These are phyloP conservation scores for Myrmecobius fasciatus DNA, from an alignment of 2,113 vertebrate genomes.

Conservation along the genomic window DNA sequence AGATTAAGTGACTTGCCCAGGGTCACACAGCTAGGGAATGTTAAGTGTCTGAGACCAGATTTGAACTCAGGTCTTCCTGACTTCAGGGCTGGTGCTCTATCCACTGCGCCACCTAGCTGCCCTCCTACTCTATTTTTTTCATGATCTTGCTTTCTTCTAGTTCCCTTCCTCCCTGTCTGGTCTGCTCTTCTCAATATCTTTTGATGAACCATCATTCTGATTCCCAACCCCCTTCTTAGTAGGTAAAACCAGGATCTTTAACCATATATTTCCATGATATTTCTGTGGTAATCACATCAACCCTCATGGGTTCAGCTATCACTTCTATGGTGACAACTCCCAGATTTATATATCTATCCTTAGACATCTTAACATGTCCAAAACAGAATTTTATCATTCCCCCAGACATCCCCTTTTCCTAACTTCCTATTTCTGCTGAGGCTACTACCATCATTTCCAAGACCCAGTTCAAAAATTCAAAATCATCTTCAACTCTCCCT, in stretches of 20 bases:
- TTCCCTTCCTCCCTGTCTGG: neutral
- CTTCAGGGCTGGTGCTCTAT: too few species aligned
- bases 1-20: too few species aligned
- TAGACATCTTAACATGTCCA: too few species aligned
- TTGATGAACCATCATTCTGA: neutral
- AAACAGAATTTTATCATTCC: too few species aligned
- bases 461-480: neutral
- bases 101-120: too few species aligned
- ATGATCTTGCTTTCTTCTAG: neutral
- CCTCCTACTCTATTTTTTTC: too few species aligned
- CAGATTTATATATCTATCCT: neutral
- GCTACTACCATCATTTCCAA: neutral
- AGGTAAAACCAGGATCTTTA: neutral
- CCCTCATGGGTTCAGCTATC: neutral
- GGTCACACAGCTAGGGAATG: too few species aligned
- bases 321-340: neutral
- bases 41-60: too few species aligned
- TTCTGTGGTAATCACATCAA: neutral
- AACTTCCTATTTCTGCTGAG: neutral
- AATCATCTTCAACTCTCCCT: neutral
- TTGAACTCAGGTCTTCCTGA: too few species aligned
- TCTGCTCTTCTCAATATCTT: neutral
- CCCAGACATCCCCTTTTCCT: too few species aligned
- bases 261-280: neutral
- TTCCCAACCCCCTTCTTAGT: neutral